Percentiles rank a stretch among this genome's conserved stretches.
phyloP scores from a whole-genome alignment of 2,888 invertebrate species.

The Pristionchus exspectatus region DNA sequence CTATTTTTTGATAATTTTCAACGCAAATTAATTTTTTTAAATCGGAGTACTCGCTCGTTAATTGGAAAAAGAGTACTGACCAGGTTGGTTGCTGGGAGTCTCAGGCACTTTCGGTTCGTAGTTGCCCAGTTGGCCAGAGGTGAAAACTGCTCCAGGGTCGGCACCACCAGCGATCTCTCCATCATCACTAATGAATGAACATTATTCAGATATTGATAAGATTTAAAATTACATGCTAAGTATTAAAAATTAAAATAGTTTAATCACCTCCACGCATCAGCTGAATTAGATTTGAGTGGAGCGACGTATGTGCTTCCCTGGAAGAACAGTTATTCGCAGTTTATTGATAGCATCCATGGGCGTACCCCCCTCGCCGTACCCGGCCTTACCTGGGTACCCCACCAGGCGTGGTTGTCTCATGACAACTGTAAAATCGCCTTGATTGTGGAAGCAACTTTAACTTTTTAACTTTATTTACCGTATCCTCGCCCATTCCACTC shows the following conservation, averaged over 20 bases:
- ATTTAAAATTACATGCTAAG: background rate
- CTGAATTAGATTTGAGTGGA: background rate
- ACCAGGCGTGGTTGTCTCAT: no score
- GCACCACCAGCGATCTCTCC: conserved; percentile 68
- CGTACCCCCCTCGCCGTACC: no score
- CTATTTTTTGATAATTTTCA: background rate
- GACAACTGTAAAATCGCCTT: no score
- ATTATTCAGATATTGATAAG: background rate
- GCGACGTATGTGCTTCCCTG: conserved; percentile 15
- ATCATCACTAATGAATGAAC: background rate
- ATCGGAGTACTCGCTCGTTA: background rate
- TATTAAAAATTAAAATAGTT: background rate
- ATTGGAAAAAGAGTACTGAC: conserved; percentile 79
- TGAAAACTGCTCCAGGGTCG: conserved; percentile 78
- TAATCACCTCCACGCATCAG: conserved; percentile 7
- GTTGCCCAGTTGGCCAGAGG: conserved; percentile 83
- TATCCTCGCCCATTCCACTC: conserved; percentile 9
- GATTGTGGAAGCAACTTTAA: no score
- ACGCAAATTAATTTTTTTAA: no score
- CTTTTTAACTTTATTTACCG: no score
- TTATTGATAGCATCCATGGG: background rate
- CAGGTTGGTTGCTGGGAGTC: conserved; percentile 85
- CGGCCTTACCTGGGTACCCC: no score
- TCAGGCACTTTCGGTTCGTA: conserved; percentile 87
- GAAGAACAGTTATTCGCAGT: background rate